Base-by-base conservation (phyloP, 1,140 invertebrate genomes). In the Paraescarpia echinospica region DNA sequence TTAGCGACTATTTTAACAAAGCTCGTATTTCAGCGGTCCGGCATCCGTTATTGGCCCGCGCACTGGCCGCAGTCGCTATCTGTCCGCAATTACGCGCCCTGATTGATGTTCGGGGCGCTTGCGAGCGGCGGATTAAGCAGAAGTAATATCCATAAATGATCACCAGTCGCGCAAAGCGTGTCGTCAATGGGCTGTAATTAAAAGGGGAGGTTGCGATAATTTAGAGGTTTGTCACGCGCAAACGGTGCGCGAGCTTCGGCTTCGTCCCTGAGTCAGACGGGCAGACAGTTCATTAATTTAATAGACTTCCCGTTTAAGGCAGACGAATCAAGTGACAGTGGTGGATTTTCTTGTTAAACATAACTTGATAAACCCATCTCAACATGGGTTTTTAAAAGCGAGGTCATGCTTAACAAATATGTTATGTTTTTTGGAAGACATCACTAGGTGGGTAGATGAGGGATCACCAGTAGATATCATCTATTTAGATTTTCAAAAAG, bases 161-260 rank as follows among this genome's bases (percentile, higher is more conserved):
- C 59, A 77, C 12, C 59, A 18, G 12, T 2, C 14, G 59, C 59
- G 59, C 59, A 77, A 77, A 77, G 59, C 59, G 59, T 77, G 59
- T 77, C 59, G 59, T 77, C 59, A 77, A 77, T 77, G 59, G 59
- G 22, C 22, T 77, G 59, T 77, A 77, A 77, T 77, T 77, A 77
- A 77, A 77, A 77, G 59, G 59, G 59, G 59, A 77, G 59, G 59
- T 77, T 77, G 59, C 59, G 59, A 77, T 77, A 77, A 77, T 77
- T 77, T 77, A 77, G 59, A 77, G 59, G 59, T 77, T 77, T 77
- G 59, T 18, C 27, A 18, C 59, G 59, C 59, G 59, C 59, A 77
- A 77, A 27, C 59, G 59, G 14, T 2, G 2, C 59, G 59, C 59
- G 59, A 4, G 59, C 59, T 0, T 77, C 59, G 59, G 22, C 18